Evolutionary conservation across 2,797 vertebrate genomes (phyloP), one percentile per base, ranked within the genome.

Genomic region (Tenualosa ilisha): DNA sequence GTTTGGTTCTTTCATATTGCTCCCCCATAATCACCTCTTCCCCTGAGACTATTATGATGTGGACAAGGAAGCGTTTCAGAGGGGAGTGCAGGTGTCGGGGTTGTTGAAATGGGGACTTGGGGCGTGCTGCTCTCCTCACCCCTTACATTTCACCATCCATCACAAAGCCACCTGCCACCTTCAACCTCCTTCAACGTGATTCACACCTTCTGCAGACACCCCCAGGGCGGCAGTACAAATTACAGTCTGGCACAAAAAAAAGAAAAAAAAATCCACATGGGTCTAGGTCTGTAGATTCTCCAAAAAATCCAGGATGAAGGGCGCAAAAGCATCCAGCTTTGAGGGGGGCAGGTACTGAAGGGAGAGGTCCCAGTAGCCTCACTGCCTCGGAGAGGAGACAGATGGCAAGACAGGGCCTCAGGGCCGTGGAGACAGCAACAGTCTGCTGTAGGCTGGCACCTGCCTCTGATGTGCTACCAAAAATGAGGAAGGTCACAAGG

Each of bases 201-300:
- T 46, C 37, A 79, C 72, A 46, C 72, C 72, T 46, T 72, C 22
- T 79, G 72, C 40, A 40, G 72, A 79, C 72, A 79, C 20, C 72
- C 37, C 17, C 72, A 46, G 40, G 40, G 72, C 26, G 40, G 37
- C 3, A 9, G 72, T 79, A 79, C 72, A 79, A 17, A 46, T 79
- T 22, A 79, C 72, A 43, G 68, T 75, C 13, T 75, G 4, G 68
- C 68, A 8, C 37, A 79, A 54, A 20, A 20, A 22, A 56, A 0
- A 22, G 1, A 56, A 20, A 56, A 31, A 72, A 0, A 43, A 20
- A 20, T 6, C 6, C 37, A 22, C 72, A 43, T 22, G 6, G 40
- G 72, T 7, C 37, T 40, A 46, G 72, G 4, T 46, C 5, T 79
- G 31, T 72, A 17, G 65, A 15, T 72, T 31, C 65, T 72, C 65